Conservation (phyloP, 2,797 vertebrate species). For the Xerus rutilus region DNA sequence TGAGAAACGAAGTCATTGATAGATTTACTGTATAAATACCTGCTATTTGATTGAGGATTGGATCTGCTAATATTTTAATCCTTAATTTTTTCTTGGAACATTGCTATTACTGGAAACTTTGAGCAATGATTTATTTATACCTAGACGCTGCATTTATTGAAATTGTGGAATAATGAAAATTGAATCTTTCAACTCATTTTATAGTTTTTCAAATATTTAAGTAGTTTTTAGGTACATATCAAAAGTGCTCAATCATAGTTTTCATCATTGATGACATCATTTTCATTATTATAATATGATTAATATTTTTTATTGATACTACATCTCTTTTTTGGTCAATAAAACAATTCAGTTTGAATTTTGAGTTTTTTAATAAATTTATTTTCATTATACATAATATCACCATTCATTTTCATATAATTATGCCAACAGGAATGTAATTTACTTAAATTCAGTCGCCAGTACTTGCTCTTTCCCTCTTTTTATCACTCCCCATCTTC, state of each 20-base stretch:
- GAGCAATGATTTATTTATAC: not conserved
- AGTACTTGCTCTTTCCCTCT: too few relatives aligned
- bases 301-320: not conserved
- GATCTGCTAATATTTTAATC: not conserved
- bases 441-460: too few relatives aligned
- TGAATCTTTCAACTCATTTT: not conserved
- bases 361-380: not conserved
- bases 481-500: too few relatives aligned
- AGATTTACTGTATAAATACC: not conserved
- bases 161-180: not conserved
- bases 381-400: too few relatives aligned
- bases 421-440: too few relatives aligned
- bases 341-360: not conserved
- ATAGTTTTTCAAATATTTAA: not conserved
- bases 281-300: not conserved
- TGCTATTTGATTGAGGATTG: not conserved
- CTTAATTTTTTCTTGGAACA: not conserved
- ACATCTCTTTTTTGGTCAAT: not conserved
- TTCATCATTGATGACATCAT: not conserved
- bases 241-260: not conserved
- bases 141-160: not conserved
- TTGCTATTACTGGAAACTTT: not conserved
- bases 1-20: not conserved
- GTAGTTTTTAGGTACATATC: not conserved
- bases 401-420: too few relatives aligned